Conservation (phyloP, 2,113 vertebrate species). For the Xiphias gladius region DNA sequence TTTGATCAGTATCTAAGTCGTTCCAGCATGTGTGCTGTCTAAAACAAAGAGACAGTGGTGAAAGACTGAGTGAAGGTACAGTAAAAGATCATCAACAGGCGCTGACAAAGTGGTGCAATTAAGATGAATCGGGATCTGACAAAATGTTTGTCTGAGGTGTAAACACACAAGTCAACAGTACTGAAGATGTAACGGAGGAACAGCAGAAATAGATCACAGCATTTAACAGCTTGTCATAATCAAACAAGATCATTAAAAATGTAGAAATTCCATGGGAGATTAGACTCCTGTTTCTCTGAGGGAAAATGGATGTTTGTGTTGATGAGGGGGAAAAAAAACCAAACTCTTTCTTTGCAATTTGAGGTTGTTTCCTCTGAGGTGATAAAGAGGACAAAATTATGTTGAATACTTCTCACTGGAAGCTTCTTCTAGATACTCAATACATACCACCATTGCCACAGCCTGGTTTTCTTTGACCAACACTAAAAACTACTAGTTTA, state of each 20-base stretch:
- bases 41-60: slow-evolving; percentile 43
- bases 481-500: background rate
- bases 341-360: background rate
- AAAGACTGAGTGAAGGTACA: slow-evolving; percentile 31
- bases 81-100: slow-evolving; percentile 67
- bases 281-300: slow-evolving; percentile 13
- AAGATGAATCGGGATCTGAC: slow-evolving; percentile 70
- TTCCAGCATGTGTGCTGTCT: background rate
- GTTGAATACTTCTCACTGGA: background rate
- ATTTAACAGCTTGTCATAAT: slow-evolving; percentile 72
- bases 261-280: slow-evolving; percentile 83
- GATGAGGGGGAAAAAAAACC: background rate
- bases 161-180: slow-evolving; percentile 77
- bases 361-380: background rate
- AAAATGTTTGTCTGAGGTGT: slow-evolving; percentile 81
- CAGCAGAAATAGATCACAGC: slow-evolving; percentile 64
- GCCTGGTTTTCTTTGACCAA: background rate
- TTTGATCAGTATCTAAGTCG: slow-evolving; percentile 51
- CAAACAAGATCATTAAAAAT: slow-evolving; percentile 95
- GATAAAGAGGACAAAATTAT: background rate
- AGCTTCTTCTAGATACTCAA: background rate
- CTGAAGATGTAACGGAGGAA: slow-evolving; percentile 24
- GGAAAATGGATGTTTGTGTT: slow-evolving; percentile 44
- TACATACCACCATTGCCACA: background rate
- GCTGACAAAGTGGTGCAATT: slow-evolving; percentile 75